These are phyloP conservation scores for Acleris laterana DNA, from an alignment of 2,888 invertebrate genomes.

Conservation along the genomic window DNA sequence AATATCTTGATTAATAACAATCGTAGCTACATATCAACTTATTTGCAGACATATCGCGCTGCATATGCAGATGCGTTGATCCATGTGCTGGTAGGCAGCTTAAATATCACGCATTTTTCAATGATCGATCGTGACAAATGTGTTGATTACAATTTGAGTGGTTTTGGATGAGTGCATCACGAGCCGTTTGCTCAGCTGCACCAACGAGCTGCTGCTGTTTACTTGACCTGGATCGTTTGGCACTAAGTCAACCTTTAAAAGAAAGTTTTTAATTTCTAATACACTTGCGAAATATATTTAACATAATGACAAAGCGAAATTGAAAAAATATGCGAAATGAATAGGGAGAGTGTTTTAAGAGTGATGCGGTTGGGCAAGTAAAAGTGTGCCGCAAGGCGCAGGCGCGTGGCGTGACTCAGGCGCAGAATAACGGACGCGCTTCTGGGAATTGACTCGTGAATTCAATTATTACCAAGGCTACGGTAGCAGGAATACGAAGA, in stretches of 20 bases:
- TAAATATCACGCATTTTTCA: slow-evolving; percentile 1
- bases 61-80: neutral
- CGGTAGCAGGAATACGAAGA: neutral
- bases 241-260: neutral
- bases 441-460: slow-evolving; percentile 1
- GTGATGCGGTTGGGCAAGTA: slow-evolving; percentile 15
- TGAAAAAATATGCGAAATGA: slow-evolving; percentile 11
- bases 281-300: slow-evolving; percentile 6
- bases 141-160: slow-evolving; percentile 2
- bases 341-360: slow-evolving; percentile 22
- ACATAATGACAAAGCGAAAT: neutral
- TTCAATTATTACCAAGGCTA: slow-evolving; percentile 1
- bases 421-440: slow-evolving; percentile 13
- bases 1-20: neutral
- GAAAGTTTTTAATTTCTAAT: slow-evolving; percentile 1
- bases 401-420: slow-evolving; percentile 16
- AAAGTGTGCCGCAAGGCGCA: slow-evolving; percentile 27
- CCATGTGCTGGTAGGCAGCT: neutral
- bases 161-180: slow-evolving; percentile 5
- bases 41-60: too few species aligned
- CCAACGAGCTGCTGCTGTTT: neutral
- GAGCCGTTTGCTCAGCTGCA: slow-evolving; percentile 1
- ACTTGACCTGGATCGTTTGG: slow-evolving; percentile 4
- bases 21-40: neutral
- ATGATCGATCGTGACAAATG: slow-evolving; percentile 1